phyloP scores from a whole-genome alignment of 2,888 invertebrate species.

The Adelphocoris suturalis region DNA sequence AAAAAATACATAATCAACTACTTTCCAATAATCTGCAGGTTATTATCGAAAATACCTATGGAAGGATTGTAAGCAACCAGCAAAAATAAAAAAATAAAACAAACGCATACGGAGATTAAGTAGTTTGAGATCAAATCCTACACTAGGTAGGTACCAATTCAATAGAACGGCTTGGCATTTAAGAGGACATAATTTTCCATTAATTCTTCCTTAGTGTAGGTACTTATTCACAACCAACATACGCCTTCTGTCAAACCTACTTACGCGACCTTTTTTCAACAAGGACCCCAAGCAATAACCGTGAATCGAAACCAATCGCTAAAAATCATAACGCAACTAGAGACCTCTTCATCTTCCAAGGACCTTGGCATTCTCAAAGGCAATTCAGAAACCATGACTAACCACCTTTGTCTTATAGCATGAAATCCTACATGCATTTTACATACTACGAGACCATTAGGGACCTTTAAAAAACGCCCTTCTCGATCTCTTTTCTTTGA shows the following conservation, averaged over 20 bases:
- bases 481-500: background rate
- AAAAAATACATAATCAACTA: too few species aligned
- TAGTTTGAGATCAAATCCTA: too few species aligned
- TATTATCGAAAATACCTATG: too few species aligned
- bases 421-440: background rate
- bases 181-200: background rate
- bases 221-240: background rate
- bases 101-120: too few species aligned
- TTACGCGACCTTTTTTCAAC: background rate
- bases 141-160: too few species aligned
- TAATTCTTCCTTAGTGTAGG: background rate
- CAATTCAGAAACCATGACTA: background rate
- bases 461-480: conserved; percentile 29
- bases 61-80: too few species aligned
- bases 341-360: conserved; percentile 23
- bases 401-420: conserved; percentile 13
- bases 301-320: conserved; percentile 49
- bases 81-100: too few species aligned
- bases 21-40: too few species aligned
- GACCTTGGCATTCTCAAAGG: conserved; percentile 40
- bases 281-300: conserved; percentile 15
- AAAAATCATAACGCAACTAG: conserved; percentile 44
- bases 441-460: background rate
- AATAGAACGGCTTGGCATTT: background rate
- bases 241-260: conserved; percentile 7